Percentiles rank a stretch among this genome's conserved stretches.
Conservation (phyloP, 2,888 invertebrate genomes). For the Standfussiana lucernea region DNA sequence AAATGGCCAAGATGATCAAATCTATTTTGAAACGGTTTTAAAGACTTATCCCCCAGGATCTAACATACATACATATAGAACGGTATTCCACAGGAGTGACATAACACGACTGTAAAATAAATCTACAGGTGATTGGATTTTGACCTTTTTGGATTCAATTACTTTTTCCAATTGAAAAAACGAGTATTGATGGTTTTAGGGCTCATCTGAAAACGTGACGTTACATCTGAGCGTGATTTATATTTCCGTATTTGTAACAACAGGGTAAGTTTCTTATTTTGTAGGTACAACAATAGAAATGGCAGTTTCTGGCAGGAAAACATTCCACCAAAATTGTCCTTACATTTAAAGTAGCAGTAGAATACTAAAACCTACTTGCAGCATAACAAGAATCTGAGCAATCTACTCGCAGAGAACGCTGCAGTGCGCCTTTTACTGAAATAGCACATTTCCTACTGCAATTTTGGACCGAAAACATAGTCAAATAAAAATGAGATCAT, state of each 20-base stretch:
- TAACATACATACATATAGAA: too few species aligned
- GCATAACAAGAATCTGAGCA: neutral
- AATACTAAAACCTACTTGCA: slow-evolving; percentile 10
- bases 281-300: neutral
- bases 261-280: neutral
- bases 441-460: slow-evolving; percentile 26
- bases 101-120: slow-evolving; percentile 38
- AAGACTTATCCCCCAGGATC: slow-evolving; percentile 13
- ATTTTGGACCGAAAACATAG: slow-evolving; percentile 1
- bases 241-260: neutral
- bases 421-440: slow-evolving; percentile 17
- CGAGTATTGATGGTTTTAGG: neutral
- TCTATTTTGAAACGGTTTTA: slow-evolving; percentile 7
- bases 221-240: neutral
- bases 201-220: neutral
- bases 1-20: neutral
- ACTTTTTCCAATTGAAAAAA: neutral
- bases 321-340: neutral
- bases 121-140: slow-evolving; percentile 49
- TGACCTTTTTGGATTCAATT: slow-evolving; percentile 36
- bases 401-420: neutral
- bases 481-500: slow-evolving; percentile 33
- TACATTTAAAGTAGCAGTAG: neutral
- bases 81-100: slow-evolving; percentile 9
- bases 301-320: neutral